Evolutionary conservation across 2,797 vertebrate genomes (phyloP).

Genomic region (Neomorphus geoffroyi): DNA sequence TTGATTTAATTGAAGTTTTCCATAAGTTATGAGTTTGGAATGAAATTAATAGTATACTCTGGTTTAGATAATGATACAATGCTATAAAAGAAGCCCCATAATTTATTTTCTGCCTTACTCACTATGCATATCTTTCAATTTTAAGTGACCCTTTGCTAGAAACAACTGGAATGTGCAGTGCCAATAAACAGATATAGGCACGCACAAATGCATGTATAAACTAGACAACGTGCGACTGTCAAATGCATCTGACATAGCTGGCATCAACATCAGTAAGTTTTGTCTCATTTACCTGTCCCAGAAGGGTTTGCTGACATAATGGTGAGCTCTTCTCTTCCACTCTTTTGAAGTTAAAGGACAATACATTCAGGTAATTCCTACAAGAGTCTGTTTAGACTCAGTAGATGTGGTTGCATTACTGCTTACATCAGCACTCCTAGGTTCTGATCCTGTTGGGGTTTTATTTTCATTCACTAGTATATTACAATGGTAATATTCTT

Average conservation of each 20-base stretch:
- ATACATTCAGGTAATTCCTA: background rate
- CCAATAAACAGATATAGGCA: background rate
- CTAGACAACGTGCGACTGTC: background rate
- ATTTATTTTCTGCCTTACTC: background rate
- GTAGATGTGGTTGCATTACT: background rate
- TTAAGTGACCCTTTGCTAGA: background rate
- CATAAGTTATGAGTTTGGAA: background rate
- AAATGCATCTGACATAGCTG: background rate
- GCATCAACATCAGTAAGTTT: background rate
- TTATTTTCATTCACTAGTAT: background rate
- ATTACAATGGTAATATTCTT: background rate
- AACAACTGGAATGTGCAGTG: background rate
- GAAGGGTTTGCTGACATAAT: background rate
- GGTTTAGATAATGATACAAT: background rate
- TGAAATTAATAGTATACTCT: background rate
- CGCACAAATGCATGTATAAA: fast-evolving
- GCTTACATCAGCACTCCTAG: background rate
- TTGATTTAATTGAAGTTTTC: background rate
- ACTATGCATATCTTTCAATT: background rate
- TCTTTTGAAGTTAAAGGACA: background rate
- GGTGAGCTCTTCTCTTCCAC: background rate
- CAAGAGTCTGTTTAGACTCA: background rate
- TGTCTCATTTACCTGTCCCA: background rate
- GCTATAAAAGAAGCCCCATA: fast-evolving
- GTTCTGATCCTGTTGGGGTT: background rate